phyloP scores from a whole-genome alignment of 2,113 vertebrate species.

The Egretta garzetta region DNA sequence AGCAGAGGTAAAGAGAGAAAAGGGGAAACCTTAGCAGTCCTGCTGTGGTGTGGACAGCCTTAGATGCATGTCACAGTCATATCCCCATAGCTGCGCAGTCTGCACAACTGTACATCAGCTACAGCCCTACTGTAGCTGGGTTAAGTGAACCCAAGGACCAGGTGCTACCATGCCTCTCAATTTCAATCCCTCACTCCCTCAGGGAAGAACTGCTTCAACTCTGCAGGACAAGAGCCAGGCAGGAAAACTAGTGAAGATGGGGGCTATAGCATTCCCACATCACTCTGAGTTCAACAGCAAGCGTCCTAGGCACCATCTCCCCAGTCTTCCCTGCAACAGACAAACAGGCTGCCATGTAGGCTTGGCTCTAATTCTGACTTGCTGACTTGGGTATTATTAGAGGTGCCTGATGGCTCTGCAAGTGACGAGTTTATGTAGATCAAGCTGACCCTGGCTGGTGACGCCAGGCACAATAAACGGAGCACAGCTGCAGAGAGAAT shows the following conservation, averaged over 20 bases:
- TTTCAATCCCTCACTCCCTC: not conserved
- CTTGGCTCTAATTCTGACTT: not conserved
- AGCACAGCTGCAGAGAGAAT: not conserved
- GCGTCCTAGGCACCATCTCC: not conserved
- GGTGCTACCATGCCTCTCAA: not conserved
- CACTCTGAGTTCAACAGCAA: not conserved
- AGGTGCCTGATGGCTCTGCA: not conserved
- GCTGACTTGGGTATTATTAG: not conserved
- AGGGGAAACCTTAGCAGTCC: not conserved
- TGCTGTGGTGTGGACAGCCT: not conserved
- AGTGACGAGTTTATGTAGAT: not conserved
- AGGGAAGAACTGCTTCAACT: not conserved
- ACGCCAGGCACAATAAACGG: not conserved
- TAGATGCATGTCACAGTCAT: not conserved
- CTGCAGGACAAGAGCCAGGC: not conserved
- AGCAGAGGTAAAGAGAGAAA: not conserved
- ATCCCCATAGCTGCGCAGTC: accelerated
- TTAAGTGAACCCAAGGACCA: not conserved
- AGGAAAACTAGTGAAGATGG: not conserved
- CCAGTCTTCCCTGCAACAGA: not conserved
- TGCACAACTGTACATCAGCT: not conserved
- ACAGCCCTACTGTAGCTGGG: not conserved
- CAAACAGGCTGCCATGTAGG: not conserved
- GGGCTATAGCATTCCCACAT: not conserved
- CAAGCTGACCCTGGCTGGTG: not conserved